phyloP scores from a whole-genome alignment of 2,113 vertebrate species.

The Cephalopholis sonnerati region DNA sequence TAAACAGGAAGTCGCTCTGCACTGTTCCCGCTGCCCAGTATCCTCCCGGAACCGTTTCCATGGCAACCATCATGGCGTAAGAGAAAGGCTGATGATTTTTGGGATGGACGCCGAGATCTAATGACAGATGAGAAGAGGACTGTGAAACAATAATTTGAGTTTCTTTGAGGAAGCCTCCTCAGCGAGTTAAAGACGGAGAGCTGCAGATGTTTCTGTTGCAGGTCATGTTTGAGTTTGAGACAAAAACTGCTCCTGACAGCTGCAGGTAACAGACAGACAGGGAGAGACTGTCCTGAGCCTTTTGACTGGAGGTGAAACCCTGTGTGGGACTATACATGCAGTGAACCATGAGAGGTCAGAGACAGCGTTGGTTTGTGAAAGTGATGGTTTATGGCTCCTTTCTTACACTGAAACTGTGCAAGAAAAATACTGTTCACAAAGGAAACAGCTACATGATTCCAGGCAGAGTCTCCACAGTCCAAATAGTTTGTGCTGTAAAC shows the following conservation, averaged over 20 bases:
- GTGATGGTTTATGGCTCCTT: conserved; percentile 14
- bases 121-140: conserved; percentile 82
- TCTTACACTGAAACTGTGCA: not conserved
- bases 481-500: not conserved
- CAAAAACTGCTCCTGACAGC: conserved; percentile 32
- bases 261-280: conserved; percentile 22
- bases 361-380: conserved; percentile 15
- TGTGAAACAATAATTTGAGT: conserved; percentile 64
- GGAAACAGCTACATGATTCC: not conserved
- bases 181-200: not conserved
- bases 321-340: conserved; percentile 30
- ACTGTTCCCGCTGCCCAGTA: conserved; percentile 59
- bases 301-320: conserved; percentile 18
- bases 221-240: conserved; percentile 26
- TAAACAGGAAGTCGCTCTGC: conserved; percentile 31
- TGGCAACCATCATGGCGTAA: conserved; percentile 88
- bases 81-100: conserved; percentile 84
- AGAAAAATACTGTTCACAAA: conserved; percentile 8
- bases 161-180: not conserved
- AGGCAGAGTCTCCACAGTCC: not conserved
- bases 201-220: conserved; percentile 24
- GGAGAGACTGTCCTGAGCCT: conserved; percentile 28
- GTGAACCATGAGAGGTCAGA: conserved; percentile 23
- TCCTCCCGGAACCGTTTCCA: conserved; percentile 88
- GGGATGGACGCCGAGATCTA: conserved; percentile 84